Conservation (phyloP, 1,140 invertebrate genomes). For the Drosophila quadrilineata region DNA sequence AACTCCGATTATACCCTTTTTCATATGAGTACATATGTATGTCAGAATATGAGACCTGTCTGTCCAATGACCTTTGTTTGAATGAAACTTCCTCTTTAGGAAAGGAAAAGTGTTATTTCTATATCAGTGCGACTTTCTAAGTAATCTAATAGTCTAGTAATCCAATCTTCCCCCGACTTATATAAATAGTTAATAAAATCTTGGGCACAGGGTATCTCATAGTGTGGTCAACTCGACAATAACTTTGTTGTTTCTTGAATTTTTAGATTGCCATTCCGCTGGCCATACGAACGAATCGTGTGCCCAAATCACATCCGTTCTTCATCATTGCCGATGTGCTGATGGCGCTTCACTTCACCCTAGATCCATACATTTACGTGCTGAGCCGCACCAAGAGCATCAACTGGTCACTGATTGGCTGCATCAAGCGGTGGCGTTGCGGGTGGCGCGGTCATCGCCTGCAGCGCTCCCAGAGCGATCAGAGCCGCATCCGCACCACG, state of each 20-base stretch:
- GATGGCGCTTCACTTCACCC: conserved; percentile 90
- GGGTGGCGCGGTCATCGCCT: conserved; percentile 57
- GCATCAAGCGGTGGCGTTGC: conserved; percentile 67
- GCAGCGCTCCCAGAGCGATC: conserved; percentile 72
- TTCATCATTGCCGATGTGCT: conserved; percentile 86
- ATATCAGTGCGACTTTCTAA: too few species aligned
- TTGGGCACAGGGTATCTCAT: too few species aligned
- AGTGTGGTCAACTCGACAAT: background rate
- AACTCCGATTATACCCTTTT: too few species aligned
- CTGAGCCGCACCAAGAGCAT: conserved; percentile 84
- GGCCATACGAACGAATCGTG: conserved; percentile 82
- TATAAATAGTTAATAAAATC: too few species aligned
- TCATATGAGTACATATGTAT: too few species aligned
- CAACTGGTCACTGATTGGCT: conserved; percentile 62
- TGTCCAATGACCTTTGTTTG: too few species aligned
- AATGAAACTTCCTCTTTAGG: too few species aligned
- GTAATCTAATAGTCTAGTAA: too few species aligned
- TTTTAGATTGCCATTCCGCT: conserved; percentile 87
- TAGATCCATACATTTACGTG: conserved; percentile 92
- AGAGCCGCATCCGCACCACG: conserved; percentile 73
- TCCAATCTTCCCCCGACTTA: too few species aligned
- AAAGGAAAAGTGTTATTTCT: too few species aligned
- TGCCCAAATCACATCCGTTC: conserved; percentile 57
- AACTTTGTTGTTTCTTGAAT: background rate
- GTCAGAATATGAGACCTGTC: too few species aligned